Conservation (phyloP, 2,113 vertebrate genomes). For the Dicaeum eximium region DNA sequence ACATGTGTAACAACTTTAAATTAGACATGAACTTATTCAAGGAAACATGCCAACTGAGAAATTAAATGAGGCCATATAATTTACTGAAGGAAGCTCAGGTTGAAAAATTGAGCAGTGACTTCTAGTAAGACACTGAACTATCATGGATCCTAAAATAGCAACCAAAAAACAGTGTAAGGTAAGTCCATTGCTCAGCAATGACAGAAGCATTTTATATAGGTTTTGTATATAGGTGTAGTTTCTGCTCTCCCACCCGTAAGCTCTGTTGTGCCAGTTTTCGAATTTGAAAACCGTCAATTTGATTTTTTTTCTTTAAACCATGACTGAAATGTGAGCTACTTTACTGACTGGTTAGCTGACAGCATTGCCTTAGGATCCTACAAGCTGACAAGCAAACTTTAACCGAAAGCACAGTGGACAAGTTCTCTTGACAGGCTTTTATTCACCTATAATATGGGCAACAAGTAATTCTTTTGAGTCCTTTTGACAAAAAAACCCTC, state of each 20-base stretch:
- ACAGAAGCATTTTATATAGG: background rate
- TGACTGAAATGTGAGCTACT: background rate
- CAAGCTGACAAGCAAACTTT: background rate
- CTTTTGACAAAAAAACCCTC: background rate
- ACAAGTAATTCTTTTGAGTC: background rate
- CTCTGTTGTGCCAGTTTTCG: background rate
- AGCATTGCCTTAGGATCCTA: background rate
- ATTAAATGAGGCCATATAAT: background rate
- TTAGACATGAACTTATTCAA: background rate
- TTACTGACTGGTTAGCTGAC: background rate
- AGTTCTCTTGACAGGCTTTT: background rate
- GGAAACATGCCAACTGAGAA: background rate
- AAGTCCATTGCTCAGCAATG: background rate
- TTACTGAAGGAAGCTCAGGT: background rate
- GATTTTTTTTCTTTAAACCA: background rate
- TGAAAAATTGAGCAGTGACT: background rate
- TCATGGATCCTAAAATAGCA: background rate
- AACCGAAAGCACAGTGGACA: background rate
- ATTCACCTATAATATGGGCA: background rate
- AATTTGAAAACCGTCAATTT: background rate
- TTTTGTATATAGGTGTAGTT: background rate
- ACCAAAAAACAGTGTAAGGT: background rate
- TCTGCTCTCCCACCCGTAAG: background rate
- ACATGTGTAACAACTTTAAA: background rate
- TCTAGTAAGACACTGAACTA: background rate